Conservation (phyloP, 2,888 invertebrate species). For the Cosmorhoe ocellata region DNA sequence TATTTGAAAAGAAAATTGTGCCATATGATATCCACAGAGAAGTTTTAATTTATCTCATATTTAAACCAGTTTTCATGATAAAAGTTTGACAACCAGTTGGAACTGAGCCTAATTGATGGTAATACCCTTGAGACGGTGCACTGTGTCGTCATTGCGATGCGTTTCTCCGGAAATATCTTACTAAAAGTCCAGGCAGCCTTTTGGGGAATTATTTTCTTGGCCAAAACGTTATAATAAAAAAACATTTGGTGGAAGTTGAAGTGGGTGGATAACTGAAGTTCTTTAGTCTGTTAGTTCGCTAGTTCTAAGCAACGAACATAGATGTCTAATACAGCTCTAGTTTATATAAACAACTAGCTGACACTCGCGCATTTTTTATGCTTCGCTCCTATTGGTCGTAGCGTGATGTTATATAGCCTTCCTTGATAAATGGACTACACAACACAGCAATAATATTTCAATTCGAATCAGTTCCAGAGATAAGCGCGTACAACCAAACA, state of each 20-base stretch:
- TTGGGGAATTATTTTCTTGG: neutral
- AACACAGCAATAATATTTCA: too few relatives aligned
- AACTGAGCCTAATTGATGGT: slow-evolving; percentile 22
- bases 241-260: too few relatives aligned
- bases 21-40: slow-evolving; percentile 9
- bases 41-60: slow-evolving; percentile 5
- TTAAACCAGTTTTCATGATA: slow-evolving; percentile 9
- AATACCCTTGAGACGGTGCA: slow-evolving; percentile 19
- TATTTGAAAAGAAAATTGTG: slow-evolving; percentile 9
- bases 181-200: neutral
- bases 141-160: slow-evolving; percentile 7
- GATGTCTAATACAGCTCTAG: too few relatives aligned
- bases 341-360: too few relatives aligned
- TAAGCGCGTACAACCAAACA: too few relatives aligned
- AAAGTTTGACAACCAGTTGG: slow-evolving; percentile 16
- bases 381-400: too few relatives aligned
- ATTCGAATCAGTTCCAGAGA: too few relatives aligned
- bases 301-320: too few relatives aligned
- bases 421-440: too few relatives aligned
- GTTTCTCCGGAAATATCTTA: slow-evolving; percentile 17
- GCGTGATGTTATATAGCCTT: too few relatives aligned
- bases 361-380: too few relatives aligned
- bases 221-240: neutral
- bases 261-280: too few relatives aligned
- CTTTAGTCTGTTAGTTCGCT: neutral